A percentile compares a stretch with the other conserved stretches of the same genome.
Conservation (phyloP, 64 coral and sea anemone species). For the Stichodactyla helianthus region DNA sequence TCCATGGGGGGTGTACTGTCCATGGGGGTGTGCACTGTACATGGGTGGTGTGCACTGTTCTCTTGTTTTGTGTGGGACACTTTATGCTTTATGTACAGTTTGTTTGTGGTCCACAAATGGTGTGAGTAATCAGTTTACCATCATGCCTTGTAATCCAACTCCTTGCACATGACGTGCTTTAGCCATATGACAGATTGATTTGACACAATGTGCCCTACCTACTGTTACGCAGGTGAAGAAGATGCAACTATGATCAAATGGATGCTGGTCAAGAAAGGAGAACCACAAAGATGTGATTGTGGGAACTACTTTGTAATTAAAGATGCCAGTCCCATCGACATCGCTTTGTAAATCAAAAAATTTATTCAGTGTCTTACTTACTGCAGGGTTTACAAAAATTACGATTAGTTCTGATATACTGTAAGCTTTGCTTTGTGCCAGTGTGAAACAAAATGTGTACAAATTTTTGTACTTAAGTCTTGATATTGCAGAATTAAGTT, state of each 20-base stretch:
- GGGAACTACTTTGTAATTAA: constrained; percentile 66
- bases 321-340: constrained; percentile 53
- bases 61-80: too few species aligned
- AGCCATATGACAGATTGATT: too few species aligned
- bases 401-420: background rate
- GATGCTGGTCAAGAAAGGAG: constrained; percentile 76
- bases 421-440: background rate
- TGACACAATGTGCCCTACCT: too few species aligned
- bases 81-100: too few species aligned
- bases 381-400: background rate
- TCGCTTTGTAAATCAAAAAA: constrained; percentile 28
- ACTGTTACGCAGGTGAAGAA: constrained; percentile 68
- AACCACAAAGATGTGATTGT: constrained; percentile 70
- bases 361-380: background rate
- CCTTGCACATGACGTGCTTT: too few species aligned
- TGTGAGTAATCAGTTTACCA: too few species aligned
- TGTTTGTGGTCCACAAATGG: too few species aligned
- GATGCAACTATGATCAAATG: constrained; percentile 81
- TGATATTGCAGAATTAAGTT: constrained; percentile 10
- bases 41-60: too few species aligned
- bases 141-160: too few species aligned
- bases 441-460: background rate
- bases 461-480: constrained; percentile 7
- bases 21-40: too few species aligned
- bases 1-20: too few species aligned